Evolutionary conservation across 2,888 invertebrate species (phyloP).

Genomic region (Saturnia pavonia): DNA sequence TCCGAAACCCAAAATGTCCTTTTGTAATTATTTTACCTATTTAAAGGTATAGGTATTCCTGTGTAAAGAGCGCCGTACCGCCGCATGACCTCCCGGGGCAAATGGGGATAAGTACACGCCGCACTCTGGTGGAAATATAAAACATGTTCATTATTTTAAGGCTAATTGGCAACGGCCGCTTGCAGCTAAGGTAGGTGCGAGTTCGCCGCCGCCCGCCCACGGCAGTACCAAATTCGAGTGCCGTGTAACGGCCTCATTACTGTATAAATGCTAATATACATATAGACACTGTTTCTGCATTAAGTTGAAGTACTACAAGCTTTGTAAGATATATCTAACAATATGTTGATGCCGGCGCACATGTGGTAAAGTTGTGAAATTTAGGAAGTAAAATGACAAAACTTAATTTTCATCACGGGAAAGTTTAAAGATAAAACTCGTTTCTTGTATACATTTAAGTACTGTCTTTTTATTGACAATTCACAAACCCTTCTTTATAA

Average conservation of each 20-base stretch:
- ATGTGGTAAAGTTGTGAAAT: neutral
- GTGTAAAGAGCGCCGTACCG: constrained; percentile 57
- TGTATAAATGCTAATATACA: constrained; percentile 58
- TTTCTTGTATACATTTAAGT: constrained; percentile 1
- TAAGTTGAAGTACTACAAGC: constrained; percentile 66
- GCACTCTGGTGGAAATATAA: constrained; percentile 79
- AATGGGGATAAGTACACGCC: constrained; percentile 75
- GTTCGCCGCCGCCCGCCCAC: constrained; percentile 68
- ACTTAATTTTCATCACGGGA: constrained; percentile 9
- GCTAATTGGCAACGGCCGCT: constrained; percentile 81
- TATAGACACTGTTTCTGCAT: constrained; percentile 77
- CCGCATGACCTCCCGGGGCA: constrained; percentile 78
- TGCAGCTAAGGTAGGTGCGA: constrained; percentile 73
- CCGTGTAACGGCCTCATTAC: constrained; percentile 70
- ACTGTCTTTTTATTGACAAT: constrained; percentile 24
- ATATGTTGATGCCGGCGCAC: constrained; percentile 19
- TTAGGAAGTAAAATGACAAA: neutral
- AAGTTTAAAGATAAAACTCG: constrained; percentile 5
- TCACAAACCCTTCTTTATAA: constrained; percentile 45
- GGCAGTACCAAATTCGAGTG: constrained; percentile 72
- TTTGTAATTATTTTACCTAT: constrained; percentile 55
- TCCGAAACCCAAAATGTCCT: constrained; percentile 56
- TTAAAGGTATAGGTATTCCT: constrained; percentile 44
- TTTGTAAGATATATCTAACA: constrained; percentile 44
- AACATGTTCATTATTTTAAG: constrained; percentile 82